Evolutionary conservation across 2,113 vertebrate species (phyloP).

Genomic region (Rhynchomys soricoides): DNA sequence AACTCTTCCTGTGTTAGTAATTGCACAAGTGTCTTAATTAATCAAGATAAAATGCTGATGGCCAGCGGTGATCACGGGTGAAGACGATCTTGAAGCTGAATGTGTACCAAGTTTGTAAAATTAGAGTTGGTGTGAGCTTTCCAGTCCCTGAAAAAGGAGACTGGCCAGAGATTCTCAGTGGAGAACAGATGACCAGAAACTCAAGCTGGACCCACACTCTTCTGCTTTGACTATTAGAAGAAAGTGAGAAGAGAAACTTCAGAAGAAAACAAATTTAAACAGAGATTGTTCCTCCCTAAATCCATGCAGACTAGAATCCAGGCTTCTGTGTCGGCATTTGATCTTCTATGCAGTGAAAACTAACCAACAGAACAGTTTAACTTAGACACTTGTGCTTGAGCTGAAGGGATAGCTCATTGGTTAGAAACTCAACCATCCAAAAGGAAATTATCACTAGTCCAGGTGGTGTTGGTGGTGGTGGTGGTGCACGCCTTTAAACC

Average conservation of each 20-base stretch:
- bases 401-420: background rate
- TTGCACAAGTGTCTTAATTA: slow-evolving; percentile 57
- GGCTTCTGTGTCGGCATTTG: background rate
- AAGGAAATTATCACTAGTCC: background rate
- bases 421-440: background rate
- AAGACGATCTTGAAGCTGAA: slow-evolving; percentile 33
- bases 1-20: slow-evolving; percentile 44
- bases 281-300: background rate
- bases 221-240: slow-evolving; percentile 12
- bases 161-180: background rate
- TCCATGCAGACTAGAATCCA: background rate
- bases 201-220: background rate
- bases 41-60: slow-evolving; percentile 58
- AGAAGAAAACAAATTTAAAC: slow-evolving; percentile 1
- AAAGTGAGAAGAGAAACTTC: background rate
- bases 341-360: background rate
- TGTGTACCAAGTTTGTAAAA: slow-evolving; percentile 11
- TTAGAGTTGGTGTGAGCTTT: background rate
- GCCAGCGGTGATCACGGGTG: rapidly evolving
- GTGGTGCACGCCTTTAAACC: background rate
- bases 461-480: background rate
- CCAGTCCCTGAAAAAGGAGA: background rate
- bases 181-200: slow-evolving; percentile 11
- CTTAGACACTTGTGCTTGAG: background rate
- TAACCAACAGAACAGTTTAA: slow-evolving; percentile 4